These are phyloP conservation scores for Didymodactylos carnosus DNA, from an alignment of 2,888 invertebrate genomes.

Conservation along the genomic window DNA sequence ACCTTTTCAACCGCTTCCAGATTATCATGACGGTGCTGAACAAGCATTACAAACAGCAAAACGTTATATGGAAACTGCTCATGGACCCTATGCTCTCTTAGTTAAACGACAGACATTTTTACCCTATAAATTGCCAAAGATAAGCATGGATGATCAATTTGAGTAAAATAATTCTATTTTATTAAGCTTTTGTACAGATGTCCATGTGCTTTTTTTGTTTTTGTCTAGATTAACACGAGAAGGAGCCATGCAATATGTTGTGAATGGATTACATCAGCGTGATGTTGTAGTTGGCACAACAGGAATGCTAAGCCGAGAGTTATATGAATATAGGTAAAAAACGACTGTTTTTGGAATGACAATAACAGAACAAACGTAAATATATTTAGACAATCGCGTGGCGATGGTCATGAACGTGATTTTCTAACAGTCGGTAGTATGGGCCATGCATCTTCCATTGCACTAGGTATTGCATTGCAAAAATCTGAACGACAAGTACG, in stretches of 20 bases:
- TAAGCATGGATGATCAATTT: not conserved
- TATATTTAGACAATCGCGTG: slow-evolving; percentile 21
- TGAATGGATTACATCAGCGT: slow-evolving; percentile 25
- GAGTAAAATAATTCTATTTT: too few species aligned
- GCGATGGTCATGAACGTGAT: slow-evolving; percentile 33
- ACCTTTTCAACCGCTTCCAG: slow-evolving; percentile 31
- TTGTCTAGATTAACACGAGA: slow-evolving; percentile 30
- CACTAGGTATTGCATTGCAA: slow-evolving; percentile 33
- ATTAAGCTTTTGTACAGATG: not conserved
- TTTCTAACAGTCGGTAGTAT: slow-evolving; percentile 37
- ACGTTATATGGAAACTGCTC: slow-evolving; percentile 31
- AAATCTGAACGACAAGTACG: slow-evolving; percentile 28
- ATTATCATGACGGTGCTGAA: slow-evolving; percentile 33
- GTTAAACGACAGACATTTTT: slow-evolving; percentile 35
- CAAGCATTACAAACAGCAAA: slow-evolving; percentile 31
- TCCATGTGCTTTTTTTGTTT: too few species aligned
- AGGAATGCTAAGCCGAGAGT: slow-evolving; percentile 36
- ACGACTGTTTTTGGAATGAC: not conserved
- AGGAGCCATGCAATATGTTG: slow-evolving; percentile 26
- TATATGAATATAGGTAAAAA: slow-evolving; percentile 33
- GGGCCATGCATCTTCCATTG: slow-evolving; percentile 36
- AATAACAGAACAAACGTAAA: slow-evolving; percentile 21
- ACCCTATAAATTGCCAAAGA: slow-evolving; percentile 25
- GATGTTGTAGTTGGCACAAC: slow-evolving; percentile 36
- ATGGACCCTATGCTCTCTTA: slow-evolving; percentile 34